These are phyloP conservation scores for Spicauda simplicius DNA, from an alignment of 2,888 invertebrate genomes.

Conservation along the genomic window DNA sequence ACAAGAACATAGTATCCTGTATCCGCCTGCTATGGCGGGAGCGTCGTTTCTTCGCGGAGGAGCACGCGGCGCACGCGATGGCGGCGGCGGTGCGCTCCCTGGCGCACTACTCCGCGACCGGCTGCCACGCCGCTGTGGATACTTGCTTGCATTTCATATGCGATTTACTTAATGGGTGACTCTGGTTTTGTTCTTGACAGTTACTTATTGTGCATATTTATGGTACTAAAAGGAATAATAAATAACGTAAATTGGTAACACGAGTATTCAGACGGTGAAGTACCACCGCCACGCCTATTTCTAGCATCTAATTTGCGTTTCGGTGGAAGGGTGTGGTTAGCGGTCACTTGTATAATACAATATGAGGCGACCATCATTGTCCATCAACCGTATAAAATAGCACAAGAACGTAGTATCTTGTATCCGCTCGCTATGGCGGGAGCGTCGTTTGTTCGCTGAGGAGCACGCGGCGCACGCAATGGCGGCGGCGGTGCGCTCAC, in stretches of 20 bases:
- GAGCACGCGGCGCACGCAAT: conserved; percentile 70
- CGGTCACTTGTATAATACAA: too few species aligned
- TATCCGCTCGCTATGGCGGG: conserved; percentile 65
- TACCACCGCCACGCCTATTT: too few species aligned
- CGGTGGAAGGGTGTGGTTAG: too few species aligned
- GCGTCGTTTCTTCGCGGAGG: conserved; percentile 65
- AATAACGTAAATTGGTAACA: too few species aligned
- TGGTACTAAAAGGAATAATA: too few species aligned
- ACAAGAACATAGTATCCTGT: conserved; percentile 65
- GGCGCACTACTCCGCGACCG: conserved; percentile 63
- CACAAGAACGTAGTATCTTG: conserved; percentile 62
- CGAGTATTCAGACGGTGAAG: too few species aligned
- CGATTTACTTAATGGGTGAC: conserved; percentile 71
- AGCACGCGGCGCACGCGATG: conserved; percentile 69
- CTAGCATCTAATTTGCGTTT: too few species aligned
- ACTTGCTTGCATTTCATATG: conserved; percentile 70
- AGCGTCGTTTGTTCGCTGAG: conserved; percentile 64
- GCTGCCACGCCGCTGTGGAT: conserved; percentile 60
- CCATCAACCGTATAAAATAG: too few species aligned
- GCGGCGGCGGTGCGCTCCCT: conserved; percentile 66
- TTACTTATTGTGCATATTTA: too few species aligned
- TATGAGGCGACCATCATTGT: too few species aligned
- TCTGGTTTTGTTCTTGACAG: neutral
- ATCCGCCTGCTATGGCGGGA: conserved; percentile 66
- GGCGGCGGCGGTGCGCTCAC: conserved; percentile 66